Percentiles rank a stretch among this genome's conserved stretches.
Evolutionary conservation across 2,113 vertebrate genomes (phyloP).

Genomic region (Chlorocebus sabaeus): DNA sequence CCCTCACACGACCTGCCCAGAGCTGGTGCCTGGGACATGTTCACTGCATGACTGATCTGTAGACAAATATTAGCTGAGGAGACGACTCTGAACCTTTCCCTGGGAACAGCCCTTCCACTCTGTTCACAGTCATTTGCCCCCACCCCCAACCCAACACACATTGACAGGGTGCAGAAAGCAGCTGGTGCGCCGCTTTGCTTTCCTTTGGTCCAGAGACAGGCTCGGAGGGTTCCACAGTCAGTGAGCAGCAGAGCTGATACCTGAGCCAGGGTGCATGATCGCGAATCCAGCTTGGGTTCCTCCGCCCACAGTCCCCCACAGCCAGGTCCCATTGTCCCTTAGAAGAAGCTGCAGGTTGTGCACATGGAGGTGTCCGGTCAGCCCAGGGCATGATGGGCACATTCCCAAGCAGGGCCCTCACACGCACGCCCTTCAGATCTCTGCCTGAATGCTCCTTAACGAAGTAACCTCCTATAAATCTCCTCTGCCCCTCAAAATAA

Average conservation of each 20-base stretch:
- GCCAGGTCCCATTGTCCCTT: neutral
- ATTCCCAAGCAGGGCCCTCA: neutral
- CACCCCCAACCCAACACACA: no score
- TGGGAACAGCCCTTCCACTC: neutral
- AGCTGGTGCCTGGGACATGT: neutral
- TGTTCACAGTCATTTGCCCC: neutral
- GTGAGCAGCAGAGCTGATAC: neutral
- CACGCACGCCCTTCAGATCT: neutral
- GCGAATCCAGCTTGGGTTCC: neutral
- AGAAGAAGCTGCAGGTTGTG: neutral
- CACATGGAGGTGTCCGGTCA: neutral
- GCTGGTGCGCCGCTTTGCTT: neutral
- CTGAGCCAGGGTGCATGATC: neutral
- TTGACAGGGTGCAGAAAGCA: neutral
- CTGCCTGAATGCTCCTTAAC: neutral
- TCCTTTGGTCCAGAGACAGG: neutral
- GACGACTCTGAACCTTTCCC: neutral
- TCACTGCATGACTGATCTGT: neutral
- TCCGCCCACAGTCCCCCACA: neutral
- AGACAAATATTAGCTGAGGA: no score
- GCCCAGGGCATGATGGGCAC: accelerated
- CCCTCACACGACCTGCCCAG: neutral
- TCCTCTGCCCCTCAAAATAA: neutral
- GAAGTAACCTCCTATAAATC: neutral
- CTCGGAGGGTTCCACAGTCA: no score